A percentile compares a stretch with the other conserved stretches of the same genome.
phyloP scores from a whole-genome alignment of 2,113 vertebrate species.

The Sinocyclocheilus grahami region DNA sequence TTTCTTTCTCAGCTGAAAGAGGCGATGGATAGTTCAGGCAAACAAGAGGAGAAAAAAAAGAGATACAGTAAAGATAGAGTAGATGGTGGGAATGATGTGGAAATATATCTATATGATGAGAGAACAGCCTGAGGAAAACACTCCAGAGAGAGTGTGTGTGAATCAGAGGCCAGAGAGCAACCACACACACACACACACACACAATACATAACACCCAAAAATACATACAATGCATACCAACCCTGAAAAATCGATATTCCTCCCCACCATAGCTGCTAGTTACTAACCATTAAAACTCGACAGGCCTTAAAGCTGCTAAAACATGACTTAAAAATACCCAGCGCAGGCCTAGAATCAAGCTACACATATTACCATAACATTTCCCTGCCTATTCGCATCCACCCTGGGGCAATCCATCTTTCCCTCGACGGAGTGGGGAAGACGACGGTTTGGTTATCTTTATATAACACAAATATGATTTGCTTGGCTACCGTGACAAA shows the following conservation, averaged over 20 bases:
- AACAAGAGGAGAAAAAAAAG: background rate
- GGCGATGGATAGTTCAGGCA: background rate
- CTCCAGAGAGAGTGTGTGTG: constrained; percentile 70
- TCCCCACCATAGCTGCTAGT: constrained; percentile 69
- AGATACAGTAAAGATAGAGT: background rate
- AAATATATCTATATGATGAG: constrained; percentile 69
- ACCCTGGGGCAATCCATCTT: constrained; percentile 69
- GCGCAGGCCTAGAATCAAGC: constrained; percentile 71
- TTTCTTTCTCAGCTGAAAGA: background rate
- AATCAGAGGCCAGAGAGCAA: constrained; percentile 82
- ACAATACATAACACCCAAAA: constrained; percentile 77
- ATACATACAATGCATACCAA: constrained; percentile 73
- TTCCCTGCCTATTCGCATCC: constrained; percentile 66
- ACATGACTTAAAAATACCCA: constrained; percentile 76
- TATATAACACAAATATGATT: constrained; percentile 38
- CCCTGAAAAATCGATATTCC: constrained; percentile 78
- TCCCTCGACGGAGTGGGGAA: constrained; percentile 54
- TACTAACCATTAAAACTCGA: constrained; percentile 74
- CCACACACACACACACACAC: constrained; percentile 44
- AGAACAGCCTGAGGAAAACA: constrained; percentile 71
- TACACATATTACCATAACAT: constrained; percentile 79
- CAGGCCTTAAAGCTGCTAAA: constrained; percentile 74
- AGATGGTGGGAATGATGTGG: constrained; percentile 38
- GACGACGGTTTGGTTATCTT: constrained; percentile 32
- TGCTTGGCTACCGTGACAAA: constrained; percentile 33